These are phyloP conservation scores for Prionchulus punctatus DNA, from an alignment of 2,888 invertebrate species.

Conservation along the genomic window DNA sequence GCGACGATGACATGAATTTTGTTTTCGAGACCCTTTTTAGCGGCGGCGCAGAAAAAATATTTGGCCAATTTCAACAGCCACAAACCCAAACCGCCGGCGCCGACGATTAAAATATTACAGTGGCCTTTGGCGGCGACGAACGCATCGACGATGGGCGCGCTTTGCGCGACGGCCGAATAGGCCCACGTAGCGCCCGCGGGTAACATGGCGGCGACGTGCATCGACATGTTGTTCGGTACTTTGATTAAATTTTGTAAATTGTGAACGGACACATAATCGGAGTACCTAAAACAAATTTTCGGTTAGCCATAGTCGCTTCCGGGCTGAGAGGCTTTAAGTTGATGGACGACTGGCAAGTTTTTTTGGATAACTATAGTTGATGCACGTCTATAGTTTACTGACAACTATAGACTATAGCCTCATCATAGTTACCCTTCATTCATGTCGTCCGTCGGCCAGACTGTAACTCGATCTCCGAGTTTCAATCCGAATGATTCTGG, in stretches of 20 bases:
- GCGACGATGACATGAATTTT: constrained; percentile 32
- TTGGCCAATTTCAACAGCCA: constrained; percentile 80
- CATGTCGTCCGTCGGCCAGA: constrained; percentile 33
- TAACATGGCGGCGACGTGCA: constrained; percentile 80
- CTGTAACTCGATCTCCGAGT: constrained; percentile 37
- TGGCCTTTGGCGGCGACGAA: constrained; percentile 24
- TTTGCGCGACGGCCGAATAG: constrained; percentile 50
- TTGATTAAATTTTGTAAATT: constrained; percentile 69
- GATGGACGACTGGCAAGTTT: neutral
- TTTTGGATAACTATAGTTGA: neutral
- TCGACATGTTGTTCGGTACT: constrained; percentile 57
- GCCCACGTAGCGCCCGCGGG: constrained; percentile 81
- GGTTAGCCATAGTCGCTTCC: neutral
- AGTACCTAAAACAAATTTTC: constrained; percentile 40
- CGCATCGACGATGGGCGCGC: constrained; percentile 29
- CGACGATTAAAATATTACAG: constrained; percentile 72
- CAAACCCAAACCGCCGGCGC: constrained; percentile 77
- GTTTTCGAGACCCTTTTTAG: constrained; percentile 38
- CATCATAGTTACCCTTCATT: neutral
- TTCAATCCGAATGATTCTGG: constrained; percentile 28
- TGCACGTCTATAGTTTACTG: neutral
- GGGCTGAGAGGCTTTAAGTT: neutral
- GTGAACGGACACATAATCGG: constrained; percentile 75
- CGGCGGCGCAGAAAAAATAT: constrained; percentile 47
- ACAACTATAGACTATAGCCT: no score